A percentile compares a stretch with the other conserved stretches of the same genome.
Conservation (phyloP, 2,113 vertebrate genomes). For the Dromiciops gliroides region DNA sequence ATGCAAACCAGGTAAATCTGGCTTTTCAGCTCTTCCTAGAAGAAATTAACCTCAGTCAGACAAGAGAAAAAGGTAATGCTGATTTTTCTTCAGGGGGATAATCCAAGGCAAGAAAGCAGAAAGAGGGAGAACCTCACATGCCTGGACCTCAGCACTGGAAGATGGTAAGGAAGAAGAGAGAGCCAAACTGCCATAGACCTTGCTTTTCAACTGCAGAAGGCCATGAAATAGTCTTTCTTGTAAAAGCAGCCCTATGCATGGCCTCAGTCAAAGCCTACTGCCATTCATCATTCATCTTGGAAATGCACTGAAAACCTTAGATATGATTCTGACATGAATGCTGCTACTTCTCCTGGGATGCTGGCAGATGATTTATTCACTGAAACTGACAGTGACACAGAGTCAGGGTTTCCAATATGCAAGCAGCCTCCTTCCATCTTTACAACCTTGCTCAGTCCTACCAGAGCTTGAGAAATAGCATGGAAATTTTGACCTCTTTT, state of each 20-base stretch:
- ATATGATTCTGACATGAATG: conserved; percentile 15
- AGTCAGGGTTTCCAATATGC: conserved; percentile 20
- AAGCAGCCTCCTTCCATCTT: conserved; percentile 6
- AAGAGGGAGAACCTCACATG: not conserved
- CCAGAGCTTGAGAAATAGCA: conserved; percentile 32
- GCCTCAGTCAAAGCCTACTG: conserved; percentile 1
- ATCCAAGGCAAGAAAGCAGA: not conserved
- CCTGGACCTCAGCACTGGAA: conserved; percentile 17
- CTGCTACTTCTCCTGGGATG: not conserved
- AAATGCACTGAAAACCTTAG: conserved; percentile 48
- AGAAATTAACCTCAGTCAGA: not conserved
- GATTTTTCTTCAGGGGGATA: not conserved
- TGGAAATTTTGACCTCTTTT: conserved; percentile 38
- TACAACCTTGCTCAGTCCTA: not conserved
- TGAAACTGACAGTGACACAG: conserved; percentile 33
- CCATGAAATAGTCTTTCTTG: not conserved
- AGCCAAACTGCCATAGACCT: not conserved
- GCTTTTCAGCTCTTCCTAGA: conserved; percentile 12
- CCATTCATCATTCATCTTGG: not conserved
- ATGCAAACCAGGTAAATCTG: not conserved
- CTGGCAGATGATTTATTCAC: conserved; percentile 33
- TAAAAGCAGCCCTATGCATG: not conserved
- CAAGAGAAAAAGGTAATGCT: not conserved
- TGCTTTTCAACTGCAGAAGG: conserved; percentile 1
- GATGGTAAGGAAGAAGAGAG: conserved; percentile 4